These are phyloP conservation scores for Melospiza melodia DNA, from an alignment of 2,113 vertebrate genomes.

Conservation along the genomic window DNA sequence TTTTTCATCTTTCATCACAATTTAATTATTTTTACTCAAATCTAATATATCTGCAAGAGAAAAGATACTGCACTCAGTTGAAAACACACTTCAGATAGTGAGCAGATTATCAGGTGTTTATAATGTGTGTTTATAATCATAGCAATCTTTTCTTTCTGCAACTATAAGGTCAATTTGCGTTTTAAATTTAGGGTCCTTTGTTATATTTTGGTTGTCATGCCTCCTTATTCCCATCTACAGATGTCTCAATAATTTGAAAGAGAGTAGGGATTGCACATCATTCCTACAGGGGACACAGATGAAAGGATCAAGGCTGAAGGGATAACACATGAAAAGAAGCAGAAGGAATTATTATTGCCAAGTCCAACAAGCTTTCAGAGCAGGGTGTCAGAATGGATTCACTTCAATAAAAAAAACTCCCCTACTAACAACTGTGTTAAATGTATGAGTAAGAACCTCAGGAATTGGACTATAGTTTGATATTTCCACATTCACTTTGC, in stretches of 20 bases:
- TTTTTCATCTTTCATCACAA: neutral
- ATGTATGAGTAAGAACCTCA: slow-evolving; percentile 38
- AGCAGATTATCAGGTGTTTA: neutral
- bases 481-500: slow-evolving; percentile 51
- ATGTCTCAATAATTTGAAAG: slow-evolving; percentile 51
- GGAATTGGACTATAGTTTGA: neutral
- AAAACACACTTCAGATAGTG: neutral
- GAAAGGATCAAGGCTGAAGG: slow-evolving; percentile 58
- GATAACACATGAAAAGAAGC: slow-evolving; percentile 67
- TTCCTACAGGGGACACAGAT: slow-evolving; percentile 55
- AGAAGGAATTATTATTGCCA: slow-evolving; percentile 62
- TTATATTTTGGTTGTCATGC: neutral
- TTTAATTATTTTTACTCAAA: neutral
- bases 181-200: slow-evolving; percentile 1
- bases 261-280: slow-evolving; percentile 18
- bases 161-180: neutral
- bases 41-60: neutral
- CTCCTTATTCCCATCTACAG: slow-evolving; percentile 1
- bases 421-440: slow-evolving; percentile 15
- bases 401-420: slow-evolving; percentile 47
- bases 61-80: neutral
- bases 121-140: neutral
- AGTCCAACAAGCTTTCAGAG: slow-evolving; percentile 48
- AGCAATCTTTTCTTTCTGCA: neutral
- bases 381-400: slow-evolving; percentile 52